Percentiles rank a stretch among this genome's conserved stretches.
Conservation (phyloP, 2,888 invertebrate species). For the Drosophila atroscutellata region DNA sequence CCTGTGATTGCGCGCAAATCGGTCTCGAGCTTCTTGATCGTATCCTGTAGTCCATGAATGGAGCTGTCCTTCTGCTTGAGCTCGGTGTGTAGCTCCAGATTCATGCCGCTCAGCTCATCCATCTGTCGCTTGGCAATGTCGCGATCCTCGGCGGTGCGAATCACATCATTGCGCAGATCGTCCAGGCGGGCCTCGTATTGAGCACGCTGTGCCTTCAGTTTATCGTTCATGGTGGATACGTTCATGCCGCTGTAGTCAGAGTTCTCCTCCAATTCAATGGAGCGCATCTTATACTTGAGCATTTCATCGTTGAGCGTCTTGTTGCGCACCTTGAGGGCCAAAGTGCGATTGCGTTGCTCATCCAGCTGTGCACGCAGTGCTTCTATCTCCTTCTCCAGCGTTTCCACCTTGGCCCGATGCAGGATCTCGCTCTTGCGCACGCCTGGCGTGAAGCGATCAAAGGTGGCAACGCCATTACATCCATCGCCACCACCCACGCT, state of each 20-base stretch:
- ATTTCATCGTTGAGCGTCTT: constrained; percentile 89
- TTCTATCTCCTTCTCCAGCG: constrained; percentile 87
- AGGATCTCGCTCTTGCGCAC: constrained; percentile 87
- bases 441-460: constrained; percentile 80
- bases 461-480: constrained; percentile 28
- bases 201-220: constrained; percentile 74
- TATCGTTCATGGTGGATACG: constrained; percentile 87
- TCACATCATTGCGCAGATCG: constrained; percentile 70
- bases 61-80: constrained; percentile 66
- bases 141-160: constrained; percentile 61
- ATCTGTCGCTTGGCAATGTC: constrained; percentile 65
- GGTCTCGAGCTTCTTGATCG: constrained; percentile 74
- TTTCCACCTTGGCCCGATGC: constrained; percentile 87
- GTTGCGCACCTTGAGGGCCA: constrained; percentile 89
- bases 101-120: constrained; percentile 72
- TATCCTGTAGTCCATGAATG: constrained; percentile 66
- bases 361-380: constrained; percentile 86
- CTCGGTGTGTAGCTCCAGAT: constrained; percentile 71
- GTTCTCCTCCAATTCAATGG: constrained; percentile 88
- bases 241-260: constrained; percentile 88
- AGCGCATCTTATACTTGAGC: constrained; percentile 87
- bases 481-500: constrained; percentile 43
- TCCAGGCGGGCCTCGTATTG: constrained; percentile 79
- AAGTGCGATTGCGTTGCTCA: constrained; percentile 88
- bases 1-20: constrained; percentile 82